A percentile compares a stretch with the other conserved stretches of the same genome.
phyloP scores from a whole-genome alignment of 92 coral and sea anemone genomes.

The Hydrozoanthus gracilis region DNA sequence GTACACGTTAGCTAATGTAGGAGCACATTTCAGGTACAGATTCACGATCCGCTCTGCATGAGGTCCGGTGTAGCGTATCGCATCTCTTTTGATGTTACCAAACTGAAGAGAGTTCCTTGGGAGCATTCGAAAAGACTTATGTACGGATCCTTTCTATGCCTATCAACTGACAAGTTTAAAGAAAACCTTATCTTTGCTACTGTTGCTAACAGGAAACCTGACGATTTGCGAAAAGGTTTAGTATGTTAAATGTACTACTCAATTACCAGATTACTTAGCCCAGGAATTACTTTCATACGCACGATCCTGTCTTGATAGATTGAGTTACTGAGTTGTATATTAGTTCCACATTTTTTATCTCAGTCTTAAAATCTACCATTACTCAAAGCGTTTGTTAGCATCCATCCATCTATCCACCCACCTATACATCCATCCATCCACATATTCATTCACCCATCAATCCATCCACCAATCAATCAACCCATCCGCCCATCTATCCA shows the following conservation, averaged over 20 bases:
- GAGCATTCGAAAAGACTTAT: slow-evolving; percentile 81
- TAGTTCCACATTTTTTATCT: too few relatives aligned
- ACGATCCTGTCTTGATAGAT: too few relatives aligned
- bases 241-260: neutral
- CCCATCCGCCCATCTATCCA: too few relatives aligned
- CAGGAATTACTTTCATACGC: neutral
- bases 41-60: slow-evolving; percentile 67
- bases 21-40: slow-evolving; percentile 31
- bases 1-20: too few relatives aligned
- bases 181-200: slow-evolving; percentile 81
- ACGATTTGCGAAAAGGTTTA: slow-evolving; percentile 64
- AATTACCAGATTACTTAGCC: neutral
- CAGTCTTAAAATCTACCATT: too few relatives aligned
- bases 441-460: too few relatives aligned
- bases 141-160: slow-evolving; percentile 88
- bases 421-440: too few relatives aligned
- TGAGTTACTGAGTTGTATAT: too few relatives aligned
- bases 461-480: too few relatives aligned
- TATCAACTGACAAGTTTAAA: slow-evolving; percentile 85
- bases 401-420: too few relatives aligned
- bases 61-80: slow-evolving; percentile 74
- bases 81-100: slow-evolving; percentile 61
- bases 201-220: slow-evolving; percentile 83
- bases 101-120: slow-evolving; percentile 72
- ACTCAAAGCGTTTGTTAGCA: too few relatives aligned